phyloP scores from a whole-genome alignment of 2,797 vertebrate genomes.

The Sebastes matsubarae region DNA sequence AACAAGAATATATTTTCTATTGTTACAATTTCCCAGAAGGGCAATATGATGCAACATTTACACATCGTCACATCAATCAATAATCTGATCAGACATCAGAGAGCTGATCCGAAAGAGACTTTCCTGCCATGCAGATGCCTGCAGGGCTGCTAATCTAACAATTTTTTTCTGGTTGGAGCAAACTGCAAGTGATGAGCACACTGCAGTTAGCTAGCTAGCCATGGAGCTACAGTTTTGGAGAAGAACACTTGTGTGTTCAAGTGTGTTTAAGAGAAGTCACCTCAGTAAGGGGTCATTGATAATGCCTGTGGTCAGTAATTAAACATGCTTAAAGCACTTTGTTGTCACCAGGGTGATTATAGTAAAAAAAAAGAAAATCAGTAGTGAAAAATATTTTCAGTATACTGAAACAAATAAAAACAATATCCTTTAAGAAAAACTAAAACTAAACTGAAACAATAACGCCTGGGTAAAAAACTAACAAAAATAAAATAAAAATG shows the following conservation, averaged over 20 bases:
- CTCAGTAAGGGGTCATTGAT: not conserved
- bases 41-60: not conserved
- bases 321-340: not conserved
- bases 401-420: too few species aligned
- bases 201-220: not conserved
- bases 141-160: not conserved
- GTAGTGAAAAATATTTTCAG: too few species aligned
- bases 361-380: too few species aligned
- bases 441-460: too few species aligned
- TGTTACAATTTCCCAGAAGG: not conserved
- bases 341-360: too few species aligned
- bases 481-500: too few species aligned
- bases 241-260: not conserved
- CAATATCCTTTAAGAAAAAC: too few species aligned
- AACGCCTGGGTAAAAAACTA: too few species aligned
- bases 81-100: not conserved
- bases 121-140: not conserved
- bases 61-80: not conserved
- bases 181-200: not conserved
- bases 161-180: not conserved
- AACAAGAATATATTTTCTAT: not conserved
- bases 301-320: not conserved
- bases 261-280: not conserved
- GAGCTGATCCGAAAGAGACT: slow-evolving; percentile 2
- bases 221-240: not conserved